phyloP scores from a whole-genome alignment of 1,140 invertebrate species.

The Papilio polytes region DNA sequence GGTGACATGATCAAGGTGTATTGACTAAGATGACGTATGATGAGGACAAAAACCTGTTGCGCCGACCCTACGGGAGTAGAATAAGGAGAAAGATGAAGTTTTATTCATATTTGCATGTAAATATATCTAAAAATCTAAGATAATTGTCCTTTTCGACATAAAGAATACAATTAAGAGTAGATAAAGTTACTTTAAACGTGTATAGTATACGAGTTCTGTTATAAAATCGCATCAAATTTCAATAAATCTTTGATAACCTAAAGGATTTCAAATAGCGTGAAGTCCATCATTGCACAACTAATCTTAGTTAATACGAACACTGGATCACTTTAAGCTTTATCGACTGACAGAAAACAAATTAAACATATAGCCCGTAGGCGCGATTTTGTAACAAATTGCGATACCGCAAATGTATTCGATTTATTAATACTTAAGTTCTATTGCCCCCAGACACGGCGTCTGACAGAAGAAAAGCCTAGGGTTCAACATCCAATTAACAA shows the following conservation, averaged over 20 bases:
- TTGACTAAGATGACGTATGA: no score
- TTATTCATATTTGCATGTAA: no score
- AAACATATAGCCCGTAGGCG: constrained; percentile 21
- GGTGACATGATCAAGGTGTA: no score
- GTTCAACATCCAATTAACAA: no score
- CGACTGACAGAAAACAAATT: constrained; percentile 32
- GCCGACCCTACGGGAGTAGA: no score
- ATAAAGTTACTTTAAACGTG: background rate
- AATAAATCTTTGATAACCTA: background rate
- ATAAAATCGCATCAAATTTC: background rate
- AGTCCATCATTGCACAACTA: constrained; percentile 16
- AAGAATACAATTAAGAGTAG: no score
- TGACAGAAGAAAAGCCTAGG: background rate
- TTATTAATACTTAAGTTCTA: background rate
- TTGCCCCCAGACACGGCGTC: background rate
- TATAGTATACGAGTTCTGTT: background rate
- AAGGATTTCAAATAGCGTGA: background rate
- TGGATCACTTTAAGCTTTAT: constrained; percentile 18
- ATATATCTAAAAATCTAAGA: background rate
- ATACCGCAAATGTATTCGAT: constrained; percentile 7
- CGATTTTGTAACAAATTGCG: constrained; percentile 27
- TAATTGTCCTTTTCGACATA: background rate
- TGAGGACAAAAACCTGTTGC: no score
- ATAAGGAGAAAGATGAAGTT: no score
- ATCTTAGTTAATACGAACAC: constrained; percentile 14